Percentiles rank a stretch among this genome's conserved stretches.
phyloP scores from a whole-genome alignment of 2,797 vertebrate species.

The Semaprochilodus insignis region DNA sequence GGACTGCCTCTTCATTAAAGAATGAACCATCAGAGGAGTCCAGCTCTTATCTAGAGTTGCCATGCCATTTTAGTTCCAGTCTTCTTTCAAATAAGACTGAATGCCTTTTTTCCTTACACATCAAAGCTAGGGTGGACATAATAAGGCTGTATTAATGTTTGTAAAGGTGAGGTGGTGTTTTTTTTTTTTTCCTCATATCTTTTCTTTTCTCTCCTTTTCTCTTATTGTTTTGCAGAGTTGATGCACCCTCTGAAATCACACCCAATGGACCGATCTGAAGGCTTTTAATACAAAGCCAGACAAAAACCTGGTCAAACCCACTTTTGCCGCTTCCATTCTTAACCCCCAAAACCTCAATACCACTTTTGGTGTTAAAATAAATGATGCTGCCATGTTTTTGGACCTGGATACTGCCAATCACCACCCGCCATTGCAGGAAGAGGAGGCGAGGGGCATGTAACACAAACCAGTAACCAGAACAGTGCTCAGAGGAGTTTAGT shows the following conservation, averaged over 20 bases:
- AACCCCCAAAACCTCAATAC: slow-evolving; percentile 72
- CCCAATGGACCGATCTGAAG: slow-evolving; percentile 82
- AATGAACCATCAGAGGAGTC: too few species aligned
- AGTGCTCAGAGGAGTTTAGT: slow-evolving; percentile 69
- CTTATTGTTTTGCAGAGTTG: slow-evolving; percentile 66
- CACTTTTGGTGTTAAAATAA: slow-evolving; percentile 76
- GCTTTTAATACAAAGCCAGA: slow-evolving; percentile 26
- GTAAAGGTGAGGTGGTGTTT: background rate
- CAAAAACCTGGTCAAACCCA: slow-evolving; percentile 52
- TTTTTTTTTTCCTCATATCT: too few species aligned
- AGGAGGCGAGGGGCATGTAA: slow-evolving; percentile 67
- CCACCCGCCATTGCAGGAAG: slow-evolving; percentile 66
- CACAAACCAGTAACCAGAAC: slow-evolving; percentile 63
- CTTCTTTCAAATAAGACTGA: background rate
- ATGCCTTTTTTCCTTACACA: background rate
- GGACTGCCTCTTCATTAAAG: too few species aligned
- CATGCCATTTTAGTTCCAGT: too few species aligned
- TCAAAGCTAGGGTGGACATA: too few species aligned
- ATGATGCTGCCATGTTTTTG: slow-evolving; percentile 80
- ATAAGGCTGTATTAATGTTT: background rate
- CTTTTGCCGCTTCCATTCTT: slow-evolving; percentile 65
- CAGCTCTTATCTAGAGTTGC: too few species aligned
- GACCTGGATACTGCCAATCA: slow-evolving; percentile 83
- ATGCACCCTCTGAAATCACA: slow-evolving; percentile 70
- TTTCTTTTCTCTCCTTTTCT: background rate